phyloP scores from a whole-genome alignment of 2,888 invertebrate genomes.

The Lepetodrilus schrolli region DNA sequence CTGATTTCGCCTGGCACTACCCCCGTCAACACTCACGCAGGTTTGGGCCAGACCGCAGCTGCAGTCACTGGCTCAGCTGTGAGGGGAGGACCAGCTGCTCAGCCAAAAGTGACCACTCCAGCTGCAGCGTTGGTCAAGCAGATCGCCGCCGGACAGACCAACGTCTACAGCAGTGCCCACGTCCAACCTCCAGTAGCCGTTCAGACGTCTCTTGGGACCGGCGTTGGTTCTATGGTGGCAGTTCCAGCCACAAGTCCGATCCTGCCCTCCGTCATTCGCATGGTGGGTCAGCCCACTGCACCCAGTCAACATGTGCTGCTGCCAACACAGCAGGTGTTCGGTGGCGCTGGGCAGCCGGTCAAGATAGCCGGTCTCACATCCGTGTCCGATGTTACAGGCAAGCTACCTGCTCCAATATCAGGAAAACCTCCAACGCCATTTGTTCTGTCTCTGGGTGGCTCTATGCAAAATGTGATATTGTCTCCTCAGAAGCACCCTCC shows the following conservation, averaged over 20 bases:
- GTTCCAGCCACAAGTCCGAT: too few relatives aligned
- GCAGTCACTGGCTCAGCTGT: background rate
- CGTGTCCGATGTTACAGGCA: background rate
- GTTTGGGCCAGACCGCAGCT: background rate
- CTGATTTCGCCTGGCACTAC: background rate
- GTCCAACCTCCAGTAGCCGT: too few relatives aligned
- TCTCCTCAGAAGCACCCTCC: background rate
- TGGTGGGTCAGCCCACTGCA: constrained; percentile 9
- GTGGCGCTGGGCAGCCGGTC: background rate
- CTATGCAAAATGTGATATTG: background rate
- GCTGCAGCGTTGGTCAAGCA: constrained; percentile 42
- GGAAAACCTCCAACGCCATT: background rate
- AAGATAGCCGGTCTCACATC: background rate
- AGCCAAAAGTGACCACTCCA: constrained; percentile 24
- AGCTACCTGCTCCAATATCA: background rate
- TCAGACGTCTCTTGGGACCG: too few relatives aligned
- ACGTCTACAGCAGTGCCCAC: too few relatives aligned
- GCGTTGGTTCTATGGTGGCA: too few relatives aligned
- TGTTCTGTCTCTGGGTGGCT: background rate
- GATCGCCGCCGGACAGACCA: constrained; percentile 30
- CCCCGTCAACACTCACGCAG: background rate
- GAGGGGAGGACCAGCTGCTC: background rate
- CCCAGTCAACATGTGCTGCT: background rate
- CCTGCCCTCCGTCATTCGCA: constrained; percentile 6
- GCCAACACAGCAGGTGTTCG: background rate